A percentile compares a stretch with the other conserved stretches of the same genome.
Evolutionary conservation across 2,888 invertebrate genomes (phyloP).

Genomic region (Epistrophe eligans): DNA sequence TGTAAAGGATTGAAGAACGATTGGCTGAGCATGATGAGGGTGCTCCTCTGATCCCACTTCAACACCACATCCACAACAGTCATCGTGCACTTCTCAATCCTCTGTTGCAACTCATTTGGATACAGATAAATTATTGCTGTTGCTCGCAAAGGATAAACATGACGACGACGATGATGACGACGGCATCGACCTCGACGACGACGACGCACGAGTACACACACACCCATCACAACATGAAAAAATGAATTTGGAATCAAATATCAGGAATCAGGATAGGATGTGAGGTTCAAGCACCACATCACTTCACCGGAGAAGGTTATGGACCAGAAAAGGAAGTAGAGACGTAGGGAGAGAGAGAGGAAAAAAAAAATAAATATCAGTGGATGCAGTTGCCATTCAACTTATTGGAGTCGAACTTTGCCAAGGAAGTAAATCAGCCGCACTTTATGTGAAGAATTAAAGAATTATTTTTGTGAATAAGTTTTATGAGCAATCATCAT

Average conservation of each 20-base stretch:
- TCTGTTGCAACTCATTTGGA: slow-evolving; percentile 63
- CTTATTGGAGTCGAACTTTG: slow-evolving; percentile 1
- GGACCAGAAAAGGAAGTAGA: background rate
- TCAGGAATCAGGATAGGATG: slow-evolving; percentile 34
- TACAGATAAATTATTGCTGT: slow-evolving; percentile 60
- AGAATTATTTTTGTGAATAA: slow-evolving; percentile 46
- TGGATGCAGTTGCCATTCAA: slow-evolving; percentile 29
- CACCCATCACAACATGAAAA: slow-evolving; percentile 11
- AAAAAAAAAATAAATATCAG: background rate
- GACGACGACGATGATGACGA: background rate
- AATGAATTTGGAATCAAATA: slow-evolving; percentile 37
- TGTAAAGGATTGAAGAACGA: slow-evolving; percentile 18
- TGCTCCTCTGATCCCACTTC: slow-evolving; percentile 32
- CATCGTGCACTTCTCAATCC: slow-evolving; percentile 62
- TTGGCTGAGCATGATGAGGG: slow-evolving; percentile 28
- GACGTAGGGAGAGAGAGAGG: background rate
- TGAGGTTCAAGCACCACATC: slow-evolving; percentile 47
- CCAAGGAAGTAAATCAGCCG: slow-evolving; percentile 55
- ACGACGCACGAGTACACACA: slow-evolving; percentile 2
- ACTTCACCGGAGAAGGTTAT: background rate
- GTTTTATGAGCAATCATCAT: slow-evolving; percentile 5
- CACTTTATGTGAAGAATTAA: slow-evolving; percentile 65
- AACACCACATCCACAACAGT: slow-evolving; percentile 58
- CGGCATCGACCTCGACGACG: background rate
- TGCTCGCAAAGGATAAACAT: slow-evolving; percentile 60